Conservation (phyloP, 2,113 vertebrate genomes). For the Phainopepla nitens region DNA sequence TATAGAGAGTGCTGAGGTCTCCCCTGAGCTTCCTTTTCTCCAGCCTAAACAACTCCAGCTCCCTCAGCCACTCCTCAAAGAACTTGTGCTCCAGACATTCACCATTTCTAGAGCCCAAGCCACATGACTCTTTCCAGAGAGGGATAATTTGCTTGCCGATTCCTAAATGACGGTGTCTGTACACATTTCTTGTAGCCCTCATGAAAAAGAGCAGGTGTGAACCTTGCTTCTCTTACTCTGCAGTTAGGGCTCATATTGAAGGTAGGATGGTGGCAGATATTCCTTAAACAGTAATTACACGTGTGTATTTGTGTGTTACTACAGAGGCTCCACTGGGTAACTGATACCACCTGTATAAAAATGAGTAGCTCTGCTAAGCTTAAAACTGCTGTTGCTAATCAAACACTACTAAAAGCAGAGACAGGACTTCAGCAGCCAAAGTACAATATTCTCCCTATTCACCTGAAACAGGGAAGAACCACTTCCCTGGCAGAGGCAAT, state of each 20-base stretch:
- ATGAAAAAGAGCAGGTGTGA: neutral
- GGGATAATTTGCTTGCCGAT: accelerated
- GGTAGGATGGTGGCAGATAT: neutral
- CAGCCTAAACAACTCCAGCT: neutral
- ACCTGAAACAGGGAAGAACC: neutral
- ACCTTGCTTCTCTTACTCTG: neutral
- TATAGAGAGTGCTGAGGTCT: too few species aligned
- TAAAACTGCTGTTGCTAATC: neutral
- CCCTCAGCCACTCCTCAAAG: neutral
- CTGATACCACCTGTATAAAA: neutral
- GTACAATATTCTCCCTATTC: accelerated
- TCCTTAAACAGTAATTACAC: neutral
- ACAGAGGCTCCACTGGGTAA: too few species aligned
- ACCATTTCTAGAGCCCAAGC: neutral
- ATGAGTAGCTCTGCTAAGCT: neutral
- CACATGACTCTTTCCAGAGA: accelerated
- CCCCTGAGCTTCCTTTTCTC: neutral
- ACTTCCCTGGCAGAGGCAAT: neutral
- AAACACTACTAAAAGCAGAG: neutral
- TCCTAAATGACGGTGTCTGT: neutral
- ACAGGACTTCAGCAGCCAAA: neutral
- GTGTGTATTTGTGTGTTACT: neutral
- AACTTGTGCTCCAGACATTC: neutral
- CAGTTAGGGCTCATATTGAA: neutral
- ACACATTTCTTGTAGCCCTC: neutral